Evolutionary conservation across 2,113 vertebrate genomes (phyloP).

Genomic region (Tringa solitaria): DNA sequence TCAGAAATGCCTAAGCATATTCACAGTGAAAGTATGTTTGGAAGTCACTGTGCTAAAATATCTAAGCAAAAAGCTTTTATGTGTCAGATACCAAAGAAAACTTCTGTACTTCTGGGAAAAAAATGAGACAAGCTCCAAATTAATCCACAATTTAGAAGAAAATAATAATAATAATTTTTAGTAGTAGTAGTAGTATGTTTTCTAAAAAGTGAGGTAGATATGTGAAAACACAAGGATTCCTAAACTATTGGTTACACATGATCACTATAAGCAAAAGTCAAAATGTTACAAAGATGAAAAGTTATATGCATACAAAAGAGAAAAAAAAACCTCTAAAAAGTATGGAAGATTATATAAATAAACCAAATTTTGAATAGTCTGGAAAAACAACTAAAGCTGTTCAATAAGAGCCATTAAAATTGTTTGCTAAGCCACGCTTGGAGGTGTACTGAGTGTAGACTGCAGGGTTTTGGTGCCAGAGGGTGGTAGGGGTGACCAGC

Average conservation of each 20-base stretch:
- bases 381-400: background rate
- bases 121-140: background rate
- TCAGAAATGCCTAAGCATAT: background rate
- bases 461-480: fast-evolving
- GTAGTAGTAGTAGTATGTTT: background rate
- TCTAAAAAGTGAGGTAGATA: background rate
- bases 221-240: background rate
- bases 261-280: background rate
- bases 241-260: background rate
- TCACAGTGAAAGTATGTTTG: background rate
- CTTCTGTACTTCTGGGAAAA: background rate
- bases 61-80: background rate
- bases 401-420: background rate
- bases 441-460: fast-evolving
- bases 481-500: background rate
- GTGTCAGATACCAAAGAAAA: background rate
- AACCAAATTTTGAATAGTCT: background rate
- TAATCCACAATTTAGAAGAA: background rate
- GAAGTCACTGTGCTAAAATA: background rate
- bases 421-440: background rate
- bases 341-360: background rate
- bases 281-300: background rate
- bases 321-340: background rate
- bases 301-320: background rate
- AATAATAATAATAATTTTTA: background rate